Base-by-base conservation (phyloP, 2,113 vertebrate species). In the Silurus glanis region DNA sequence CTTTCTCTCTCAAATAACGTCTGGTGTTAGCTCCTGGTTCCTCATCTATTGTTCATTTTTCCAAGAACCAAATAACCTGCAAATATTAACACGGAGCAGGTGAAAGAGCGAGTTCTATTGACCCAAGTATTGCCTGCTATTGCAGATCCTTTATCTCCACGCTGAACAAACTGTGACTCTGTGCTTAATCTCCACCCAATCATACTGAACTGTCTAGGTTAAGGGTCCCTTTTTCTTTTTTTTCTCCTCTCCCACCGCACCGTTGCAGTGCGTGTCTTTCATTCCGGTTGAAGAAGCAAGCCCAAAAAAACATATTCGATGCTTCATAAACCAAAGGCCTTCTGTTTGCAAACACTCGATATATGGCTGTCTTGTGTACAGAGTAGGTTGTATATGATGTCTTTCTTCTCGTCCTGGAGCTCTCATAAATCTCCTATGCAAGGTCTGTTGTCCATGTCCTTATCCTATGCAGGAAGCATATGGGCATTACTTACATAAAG, bases 401-500 rank as follows among this genome's bases (percentile, higher is more conserved):
- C 37, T 84, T 83, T 71, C 58, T 86, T 64, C 61, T 56, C 25
- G 1, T 53, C 21, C 21, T 13, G 16, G 6, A 13, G 37, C 5
- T 37, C 6, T 56, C 51, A 88, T 83, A 80, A 86, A 66, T 51
- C 3, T n/a, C 5, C 6, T 12, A 55, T 4, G 21, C 75, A 58
- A 86, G n/a, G n/a, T 19, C 67, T 79, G 62, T 49, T 78, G 67
- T 85, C 12, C 5, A 45, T 6, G 28, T 37, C 64, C 12, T 49
- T 82, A 79, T 28, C 56, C 82, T 64, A 23, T 74, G 80, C 9
- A 90, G 87, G 85, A 91, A 89, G 90, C 88, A 80, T 71, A 88
- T 47, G 23, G 72, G 75, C 49, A 17, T 87, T 58, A 87, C 83
- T 83, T 89, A 87, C 88, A 90, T 69, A 81, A 75, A 72, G 6